Conservation (phyloP, 1,140 invertebrate species). For the Drosophila paulistorum region DNA sequence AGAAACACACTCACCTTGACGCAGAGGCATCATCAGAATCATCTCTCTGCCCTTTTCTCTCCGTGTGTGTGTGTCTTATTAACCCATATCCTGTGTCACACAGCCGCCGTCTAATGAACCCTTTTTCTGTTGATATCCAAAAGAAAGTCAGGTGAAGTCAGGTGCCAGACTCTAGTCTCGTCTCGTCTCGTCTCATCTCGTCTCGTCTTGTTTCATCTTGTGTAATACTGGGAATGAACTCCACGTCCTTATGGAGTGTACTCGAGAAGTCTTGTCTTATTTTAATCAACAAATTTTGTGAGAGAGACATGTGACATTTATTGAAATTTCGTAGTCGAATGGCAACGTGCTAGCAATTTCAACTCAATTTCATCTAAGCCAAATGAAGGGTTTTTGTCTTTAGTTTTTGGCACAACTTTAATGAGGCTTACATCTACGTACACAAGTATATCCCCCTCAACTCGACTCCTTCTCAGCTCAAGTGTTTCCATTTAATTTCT, state of each 20-base stretch:
- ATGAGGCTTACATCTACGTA: background rate
- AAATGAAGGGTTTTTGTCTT: background rate
- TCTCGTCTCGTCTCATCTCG: conserved; percentile 16
- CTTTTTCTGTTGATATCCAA: conserved; percentile 37
- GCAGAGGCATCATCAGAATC: conserved; percentile 21
- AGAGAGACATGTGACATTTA: conserved; percentile 71
- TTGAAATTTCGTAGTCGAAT: conserved; percentile 61
- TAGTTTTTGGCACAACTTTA: conserved; percentile 11
- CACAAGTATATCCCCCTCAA: background rate
- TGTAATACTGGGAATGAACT: background rate
- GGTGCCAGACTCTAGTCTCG: conserved; percentile 10
- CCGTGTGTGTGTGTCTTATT: conserved; percentile 60
- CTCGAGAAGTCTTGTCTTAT: conserved; percentile 27
- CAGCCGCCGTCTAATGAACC: conserved; percentile 71
- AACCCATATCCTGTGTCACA: conserved; percentile 64
- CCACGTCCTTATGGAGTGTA: background rate
- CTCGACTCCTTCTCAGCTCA: background rate
- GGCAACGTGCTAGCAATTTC: conserved; percentile 43
- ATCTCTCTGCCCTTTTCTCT: background rate
- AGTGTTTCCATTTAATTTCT: conserved; percentile 13
- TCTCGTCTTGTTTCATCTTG: background rate
- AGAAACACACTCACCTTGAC: conserved; percentile 26
- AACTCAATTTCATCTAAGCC: conserved; percentile 41
- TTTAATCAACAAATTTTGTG: conserved; percentile 74
- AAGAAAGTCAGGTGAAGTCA: conserved; percentile 20